Percentiles rank a stretch among this genome's conserved stretches.
Conservation (phyloP, 2,888 invertebrate species). For the Microctonus brassicae region DNA sequence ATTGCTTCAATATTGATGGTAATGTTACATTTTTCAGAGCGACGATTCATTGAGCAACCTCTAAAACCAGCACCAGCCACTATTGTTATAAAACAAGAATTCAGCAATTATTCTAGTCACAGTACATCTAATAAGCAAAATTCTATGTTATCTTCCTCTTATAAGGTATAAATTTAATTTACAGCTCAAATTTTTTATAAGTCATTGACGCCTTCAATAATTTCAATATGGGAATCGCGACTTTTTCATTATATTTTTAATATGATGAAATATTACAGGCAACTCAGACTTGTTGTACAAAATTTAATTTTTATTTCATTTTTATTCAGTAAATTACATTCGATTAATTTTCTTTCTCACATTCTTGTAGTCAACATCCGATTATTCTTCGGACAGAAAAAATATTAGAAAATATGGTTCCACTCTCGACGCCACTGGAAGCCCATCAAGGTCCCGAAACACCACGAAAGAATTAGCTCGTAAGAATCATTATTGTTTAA, state of each 20-base stretch:
- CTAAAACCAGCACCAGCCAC: conserved; percentile 84
- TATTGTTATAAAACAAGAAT: conserved; percentile 74
- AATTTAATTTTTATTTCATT: background rate
- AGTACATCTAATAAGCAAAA: conserved; percentile 38
- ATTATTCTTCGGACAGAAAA: conserved; percentile 69
- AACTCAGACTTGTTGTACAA: background rate
- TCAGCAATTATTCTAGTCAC: conserved; percentile 67
- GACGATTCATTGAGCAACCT: conserved; percentile 88
- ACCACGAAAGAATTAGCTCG: conserved; percentile 90
- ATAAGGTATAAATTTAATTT: conserved; percentile 52
- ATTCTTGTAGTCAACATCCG: conserved; percentile 43
- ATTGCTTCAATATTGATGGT: background rate
- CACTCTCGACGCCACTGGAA: conserved; percentile 81
- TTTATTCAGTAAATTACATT: background rate
- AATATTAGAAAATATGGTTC: conserved; percentile 77
- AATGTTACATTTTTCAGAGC: conserved; percentile 72
- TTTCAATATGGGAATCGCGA: too few relatives aligned
- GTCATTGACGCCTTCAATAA: too few relatives aligned
- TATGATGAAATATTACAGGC: background rate
- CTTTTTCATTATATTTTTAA: too few relatives aligned
- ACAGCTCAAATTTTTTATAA: background rate
- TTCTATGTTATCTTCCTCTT: conserved; percentile 49
- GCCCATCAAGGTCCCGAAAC: conserved; percentile 88
- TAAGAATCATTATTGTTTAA: conserved; percentile 70
- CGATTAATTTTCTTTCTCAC: conserved; percentile 2